Conservation (phyloP, 2,113 vertebrate genomes). For the Paracanthobrama guichenoti region DNA sequence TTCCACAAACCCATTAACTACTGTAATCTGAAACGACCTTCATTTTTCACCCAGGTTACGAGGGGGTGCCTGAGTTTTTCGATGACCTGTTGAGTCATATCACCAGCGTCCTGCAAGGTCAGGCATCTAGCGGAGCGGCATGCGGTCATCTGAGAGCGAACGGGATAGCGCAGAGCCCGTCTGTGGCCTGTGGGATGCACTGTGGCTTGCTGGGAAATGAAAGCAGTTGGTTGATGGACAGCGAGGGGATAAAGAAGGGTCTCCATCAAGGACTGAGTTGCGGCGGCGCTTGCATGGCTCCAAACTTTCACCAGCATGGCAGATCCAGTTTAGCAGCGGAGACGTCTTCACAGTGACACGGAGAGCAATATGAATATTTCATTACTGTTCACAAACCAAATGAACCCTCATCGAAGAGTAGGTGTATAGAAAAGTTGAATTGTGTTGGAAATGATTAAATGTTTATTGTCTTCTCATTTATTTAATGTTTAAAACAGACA, state of each 20-base stretch:
- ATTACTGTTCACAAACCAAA: constrained; percentile 24
- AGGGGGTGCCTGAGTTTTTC: constrained; percentile 85
- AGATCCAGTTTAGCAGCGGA: constrained; percentile 81
- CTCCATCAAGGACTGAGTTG: constrained; percentile 79
- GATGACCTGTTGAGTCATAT: constrained; percentile 85
- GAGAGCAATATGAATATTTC: constrained; percentile 30
- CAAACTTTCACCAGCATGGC: constrained; percentile 84
- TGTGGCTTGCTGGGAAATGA: constrained; percentile 76
- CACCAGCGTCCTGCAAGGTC: constrained; percentile 76
- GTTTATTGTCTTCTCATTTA: constrained; percentile 17
- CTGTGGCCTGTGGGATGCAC: constrained; percentile 71
- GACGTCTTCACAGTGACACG: constrained; percentile 81
- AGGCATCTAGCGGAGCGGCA: constrained; percentile 47
- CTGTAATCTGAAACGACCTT: neutral
- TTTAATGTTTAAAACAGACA: constrained; percentile 21
- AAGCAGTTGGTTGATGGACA: constrained; percentile 76
- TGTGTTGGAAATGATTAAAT: constrained; percentile 15
- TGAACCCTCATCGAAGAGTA: neutral
- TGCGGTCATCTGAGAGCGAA: constrained; percentile 64
- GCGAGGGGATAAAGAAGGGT: constrained; percentile 72
- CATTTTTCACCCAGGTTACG: constrained; percentile 75
- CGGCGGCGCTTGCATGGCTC: constrained; percentile 76
- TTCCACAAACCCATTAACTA: neutral
- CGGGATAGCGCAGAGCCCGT: constrained; percentile 62
- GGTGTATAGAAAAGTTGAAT: neutral